Evolutionary conservation across 2,888 invertebrate species (phyloP), one percentile per base, ranked within the genome.

Genomic region (Deilephila elpenor): DNA sequence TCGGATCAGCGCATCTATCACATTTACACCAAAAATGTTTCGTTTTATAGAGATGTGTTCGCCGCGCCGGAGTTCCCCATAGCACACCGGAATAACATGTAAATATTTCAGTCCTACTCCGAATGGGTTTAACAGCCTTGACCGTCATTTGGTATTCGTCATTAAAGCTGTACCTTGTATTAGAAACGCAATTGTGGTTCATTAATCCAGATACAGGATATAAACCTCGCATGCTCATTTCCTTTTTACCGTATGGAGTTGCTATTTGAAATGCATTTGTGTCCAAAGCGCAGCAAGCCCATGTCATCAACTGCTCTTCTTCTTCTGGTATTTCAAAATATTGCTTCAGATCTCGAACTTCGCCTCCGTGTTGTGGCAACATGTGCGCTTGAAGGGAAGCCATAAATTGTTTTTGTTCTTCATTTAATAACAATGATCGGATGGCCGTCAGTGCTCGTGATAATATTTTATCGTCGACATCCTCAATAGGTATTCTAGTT

Each of bases 1-100:
- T 95, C 0, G 96, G 95, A 86, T 97, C 97, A 1, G 92, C 87
- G 84, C 97, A 97, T 72, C 97, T 93, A 4, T 90, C 86, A 83
- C 97, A 97, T 73, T 87, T 89, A 84, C 97, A 97, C 70, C 92
- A 86, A 83, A 97, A 97, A 86, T 96, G 96, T 89, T 97, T 97
- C 0, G 97, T 96, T 79, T 93, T 93, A 77, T 89, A 91, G 29
- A 97, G 90, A 83, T 96, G 96, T 56, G 95, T 92, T 19, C 96
- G 91, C 73, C 97, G 93, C 19, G 96, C 94, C 5, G 95, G 91
- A 0, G 97, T 97, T 59, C 96, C 96, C 97, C 97, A 97, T 64
- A 96, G 87, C 34, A 96, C 81, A 74, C 96, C 95, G 0, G 96
- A 95, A 82, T 97, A 97, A 64, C 96, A 95, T 71, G 96, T 95